Evolutionary conservation across 2,113 vertebrate species (phyloP).

Genomic region (Prietella phreatophila): DNA sequence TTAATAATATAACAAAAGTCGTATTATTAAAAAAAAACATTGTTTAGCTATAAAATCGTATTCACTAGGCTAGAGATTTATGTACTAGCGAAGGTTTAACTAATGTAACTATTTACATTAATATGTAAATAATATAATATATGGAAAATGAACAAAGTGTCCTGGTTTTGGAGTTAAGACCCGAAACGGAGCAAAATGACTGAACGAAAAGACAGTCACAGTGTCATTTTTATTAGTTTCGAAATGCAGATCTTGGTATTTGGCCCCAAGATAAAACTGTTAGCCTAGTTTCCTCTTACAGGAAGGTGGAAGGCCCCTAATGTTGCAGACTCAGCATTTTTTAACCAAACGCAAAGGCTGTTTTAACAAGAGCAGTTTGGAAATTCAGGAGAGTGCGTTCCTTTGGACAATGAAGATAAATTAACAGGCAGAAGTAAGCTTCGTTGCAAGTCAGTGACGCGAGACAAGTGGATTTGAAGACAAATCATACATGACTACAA

Average conservation of each 20-base stretch:
- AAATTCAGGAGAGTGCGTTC: neutral
- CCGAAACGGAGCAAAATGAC: neutral
- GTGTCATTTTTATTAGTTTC: conserved; percentile 4
- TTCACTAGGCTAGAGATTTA: neutral
- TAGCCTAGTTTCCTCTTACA: neutral
- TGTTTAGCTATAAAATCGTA: neutral
- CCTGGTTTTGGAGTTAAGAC: neutral
- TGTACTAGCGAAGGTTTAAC: neutral
- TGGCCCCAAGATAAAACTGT: neutral
- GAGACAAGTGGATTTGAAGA: neutral
- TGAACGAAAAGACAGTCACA: neutral
- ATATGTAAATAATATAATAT: neutral
- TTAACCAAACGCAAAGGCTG: neutral
- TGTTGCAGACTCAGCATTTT: conserved; percentile 9
- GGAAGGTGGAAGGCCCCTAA: neutral
- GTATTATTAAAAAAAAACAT: no score
- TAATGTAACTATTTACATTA: neutral
- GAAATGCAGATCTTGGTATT: neutral
- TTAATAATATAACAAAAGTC: neutral
- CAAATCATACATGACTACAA: neutral
- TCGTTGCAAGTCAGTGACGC: neutral
- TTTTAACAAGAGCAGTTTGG: conserved; percentile 18
- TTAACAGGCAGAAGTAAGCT: neutral
- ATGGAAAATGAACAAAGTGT: neutral
- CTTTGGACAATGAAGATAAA: conserved; percentile 11